Evolutionary conservation across 1,140 invertebrate species (phyloP), one percentile per base, ranked within the genome.

Genomic region (Chlorops oryzae): DNA sequence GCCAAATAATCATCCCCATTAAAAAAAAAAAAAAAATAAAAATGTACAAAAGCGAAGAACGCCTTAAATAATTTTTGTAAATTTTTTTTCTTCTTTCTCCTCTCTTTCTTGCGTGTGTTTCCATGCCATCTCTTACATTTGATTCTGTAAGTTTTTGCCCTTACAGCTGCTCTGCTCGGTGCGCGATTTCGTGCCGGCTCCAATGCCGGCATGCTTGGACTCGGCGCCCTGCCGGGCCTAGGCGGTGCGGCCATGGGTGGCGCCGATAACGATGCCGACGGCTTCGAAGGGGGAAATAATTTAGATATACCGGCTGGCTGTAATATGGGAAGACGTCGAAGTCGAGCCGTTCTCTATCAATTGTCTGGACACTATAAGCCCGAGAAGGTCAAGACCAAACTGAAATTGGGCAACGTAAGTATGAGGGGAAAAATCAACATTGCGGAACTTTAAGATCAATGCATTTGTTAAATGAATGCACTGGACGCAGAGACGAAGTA

Each of bases 281-380:
- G 85, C 55, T 59, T 55, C 9, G 65, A 69, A 50, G 84, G 82
- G 41, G 84, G 82, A 41, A 81, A 89, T 74, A 78, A 84, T 69
- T 83, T 88, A 22, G 88, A 92, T 76, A 85, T 87, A 57, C 88
- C 88, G 46, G 84, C 88, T 51, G 85, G 86, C 63, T 90, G 91
- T 75, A 94, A 94, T 74, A 80, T 80, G 79, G 90, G 88, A 50
- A 78, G 93, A 57, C 80, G 93, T 62, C 81, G 92, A 62, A 94
- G 90, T 72, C 80, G 94, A 63, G 94, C 93, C 27, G 92, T 98
- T 40, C 83, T 98, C 41, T 97, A 97, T 76, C 92, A 96, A 77
- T 81, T 97, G 54, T 95, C 91, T 50, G 93, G 93, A 43, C 92
- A 96, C 76, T 94, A 93, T 75, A 91, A 92, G 72, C 89, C 89